Base-by-base conservation (phyloP, 2,113 vertebrate species). In the Etheostoma spectabile region DNA sequence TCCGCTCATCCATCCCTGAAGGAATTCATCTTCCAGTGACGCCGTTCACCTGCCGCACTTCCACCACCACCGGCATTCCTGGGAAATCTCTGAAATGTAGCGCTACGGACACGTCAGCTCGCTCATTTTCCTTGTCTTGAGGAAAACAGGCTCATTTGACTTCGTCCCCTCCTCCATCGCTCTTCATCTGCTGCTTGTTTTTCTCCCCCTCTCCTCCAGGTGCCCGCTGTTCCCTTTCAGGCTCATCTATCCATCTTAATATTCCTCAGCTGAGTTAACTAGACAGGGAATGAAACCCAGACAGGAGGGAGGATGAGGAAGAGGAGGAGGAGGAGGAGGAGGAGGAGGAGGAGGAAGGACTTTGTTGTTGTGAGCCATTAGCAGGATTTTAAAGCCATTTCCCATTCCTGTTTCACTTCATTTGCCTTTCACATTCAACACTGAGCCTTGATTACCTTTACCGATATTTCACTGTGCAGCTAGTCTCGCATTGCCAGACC, bases 201-300 rank as follows among this genome's bases (percentile, higher is more conserved):
- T 21, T 33, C 8, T 18, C 33, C 30, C 15, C 21, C 18, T 4
- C 24, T 64, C 57, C 71, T 70, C 38, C 6, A 2, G 30, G 46
- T 53, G 35, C 71, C 65, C 22, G 11, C n/a, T 67, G 65, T 72
- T 62, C 71, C 56, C 30, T 60, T 4, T 33, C 8, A 8, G 0
- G 24, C 76, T 70, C 76, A 5, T 80, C 66, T 72, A 80, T 83
- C 85, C 83, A 45, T 81, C 70, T 80, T 73, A 2, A 80, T 79
- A 16, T 65, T 53, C 66, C 18, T 79, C 70, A 33, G 49, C 46
- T 0, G 8, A 19, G 45, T 76, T 51, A 75, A 74, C 38, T 2
- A 75, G 59, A 75, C 14, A 19, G 65, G 21, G 64, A 33, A 79
- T 33, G 59, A 67, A 73, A 53, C 0, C 2, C 33, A 48, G 15